These are phyloP conservation scores for Drosophila gaucha DNA, from an alignment of 2,888 invertebrate genomes.

Conservation along the genomic window DNA sequence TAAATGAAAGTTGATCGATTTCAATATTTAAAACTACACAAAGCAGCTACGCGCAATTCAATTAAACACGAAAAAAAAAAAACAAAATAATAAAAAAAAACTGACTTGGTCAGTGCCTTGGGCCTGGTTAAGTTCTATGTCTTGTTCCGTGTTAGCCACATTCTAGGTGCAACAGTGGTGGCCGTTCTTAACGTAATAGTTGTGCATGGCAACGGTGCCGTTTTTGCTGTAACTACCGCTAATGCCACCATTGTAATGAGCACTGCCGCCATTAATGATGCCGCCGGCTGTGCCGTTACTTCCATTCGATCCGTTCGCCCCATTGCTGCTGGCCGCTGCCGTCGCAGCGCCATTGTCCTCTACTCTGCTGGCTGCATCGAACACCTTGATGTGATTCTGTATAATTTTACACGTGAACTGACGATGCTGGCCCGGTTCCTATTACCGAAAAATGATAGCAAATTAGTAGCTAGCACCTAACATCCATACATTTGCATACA, in stretches of 20 bases:
- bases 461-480: conserved; percentile 15
- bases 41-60: conserved; percentile 11
- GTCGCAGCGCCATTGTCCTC: conserved; percentile 24
- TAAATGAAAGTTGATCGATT: conserved; percentile 3
- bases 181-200: conserved; percentile 83
- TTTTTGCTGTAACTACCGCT: conserved; percentile 79
- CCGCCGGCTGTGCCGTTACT: conserved; percentile 19
- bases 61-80: too few species aligned
- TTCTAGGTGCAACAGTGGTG: conserved; percentile 84
- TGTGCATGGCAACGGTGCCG: conserved; percentile 77
- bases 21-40: conserved; percentile 2
- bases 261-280: conserved; percentile 19
- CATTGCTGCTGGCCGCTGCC: not conserved
- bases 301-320: conserved; percentile 10
- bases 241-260: conserved; percentile 37
- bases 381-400: conserved; percentile 74
- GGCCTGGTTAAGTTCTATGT: conserved; percentile 8
- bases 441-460: conserved; percentile 5
- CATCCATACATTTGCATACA: conserved; percentile 26
- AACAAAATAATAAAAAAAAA: not conserved
- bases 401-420: conserved; percentile 84
- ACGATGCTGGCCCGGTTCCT: conserved; percentile 84
- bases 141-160: not conserved
- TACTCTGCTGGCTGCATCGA: conserved; percentile 62
- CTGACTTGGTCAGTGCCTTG: conserved; percentile 35